A percentile compares a stretch with the other conserved stretches of the same genome.
Evolutionary conservation across 2,797 vertebrate genomes (phyloP).

Genomic region (Phataginus tetradactyla): DNA sequence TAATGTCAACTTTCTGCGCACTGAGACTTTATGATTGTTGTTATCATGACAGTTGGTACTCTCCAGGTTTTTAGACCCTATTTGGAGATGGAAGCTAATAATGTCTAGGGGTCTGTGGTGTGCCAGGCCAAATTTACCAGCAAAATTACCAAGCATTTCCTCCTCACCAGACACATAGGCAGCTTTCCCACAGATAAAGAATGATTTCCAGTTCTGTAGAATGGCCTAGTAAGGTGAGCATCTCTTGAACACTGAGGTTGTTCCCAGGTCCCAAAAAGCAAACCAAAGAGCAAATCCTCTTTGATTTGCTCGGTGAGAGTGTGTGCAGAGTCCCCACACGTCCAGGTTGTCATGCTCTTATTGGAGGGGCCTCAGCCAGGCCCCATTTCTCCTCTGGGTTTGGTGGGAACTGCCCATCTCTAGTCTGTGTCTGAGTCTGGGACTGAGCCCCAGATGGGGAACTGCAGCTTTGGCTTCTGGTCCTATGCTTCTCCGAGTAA

Average conservation of each 20-base stretch:
- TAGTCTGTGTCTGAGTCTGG: neutral
- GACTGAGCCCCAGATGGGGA: neutral
- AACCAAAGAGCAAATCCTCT: neutral
- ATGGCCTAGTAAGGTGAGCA: accelerated
- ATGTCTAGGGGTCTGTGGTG: neutral
- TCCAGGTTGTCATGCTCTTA: no score
- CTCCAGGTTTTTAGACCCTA: neutral
- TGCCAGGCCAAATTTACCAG: neutral
- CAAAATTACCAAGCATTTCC: accelerated
- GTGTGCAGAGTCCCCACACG: accelerated
- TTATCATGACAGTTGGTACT: no score
- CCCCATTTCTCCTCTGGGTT: neutral
- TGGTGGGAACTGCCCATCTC: neutral
- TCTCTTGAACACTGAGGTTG: neutral
- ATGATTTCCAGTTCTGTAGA: neutral
- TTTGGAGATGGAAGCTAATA: neutral
- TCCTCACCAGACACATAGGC: neutral
- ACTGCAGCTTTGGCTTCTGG: neutral
- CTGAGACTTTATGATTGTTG: neutral
- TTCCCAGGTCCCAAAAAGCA: neutral
- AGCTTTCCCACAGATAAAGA: neutral
- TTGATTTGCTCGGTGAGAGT: neutral
- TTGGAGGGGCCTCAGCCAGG: neutral
- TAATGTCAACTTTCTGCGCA: accelerated
- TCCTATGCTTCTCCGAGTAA: neutral